These are phyloP conservation scores for Phycodurus eques DNA, from an alignment of 2,113 vertebrate species.

Conservation along the genomic window DNA sequence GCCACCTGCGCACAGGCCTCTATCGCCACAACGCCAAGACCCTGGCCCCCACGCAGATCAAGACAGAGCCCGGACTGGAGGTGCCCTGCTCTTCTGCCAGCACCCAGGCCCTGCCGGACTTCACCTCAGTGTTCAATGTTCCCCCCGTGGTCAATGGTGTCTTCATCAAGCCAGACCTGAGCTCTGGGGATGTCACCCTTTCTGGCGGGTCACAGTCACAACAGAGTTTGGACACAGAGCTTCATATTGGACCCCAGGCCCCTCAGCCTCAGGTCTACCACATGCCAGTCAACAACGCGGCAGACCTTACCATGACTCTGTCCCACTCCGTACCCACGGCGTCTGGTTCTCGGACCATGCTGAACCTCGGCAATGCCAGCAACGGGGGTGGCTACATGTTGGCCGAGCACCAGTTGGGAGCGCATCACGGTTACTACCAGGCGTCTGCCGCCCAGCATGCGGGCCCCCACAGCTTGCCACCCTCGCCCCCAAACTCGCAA, in stretches of 20 bases:
- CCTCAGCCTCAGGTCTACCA: conserved; percentile 81
- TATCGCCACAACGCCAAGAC: conserved; percentile 73
- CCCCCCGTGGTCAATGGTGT: conserved; percentile 81
- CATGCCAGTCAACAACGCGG: conserved; percentile 70
- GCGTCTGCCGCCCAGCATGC: conserved; percentile 66
- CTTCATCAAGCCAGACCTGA: conserved; percentile 85
- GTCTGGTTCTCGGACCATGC: conserved; percentile 71
- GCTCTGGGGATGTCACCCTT: conserved; percentile 28
- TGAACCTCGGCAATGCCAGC: conserved; percentile 69
- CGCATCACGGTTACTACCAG: conserved; percentile 70
- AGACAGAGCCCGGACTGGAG: conserved; percentile 79
- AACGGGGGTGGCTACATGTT: conserved; percentile 62
- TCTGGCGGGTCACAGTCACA: conserved; percentile 19
- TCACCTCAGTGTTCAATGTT: conserved; percentile 88
- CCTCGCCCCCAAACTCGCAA: conserved; percentile 89
- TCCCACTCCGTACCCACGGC: conserved; percentile 61
- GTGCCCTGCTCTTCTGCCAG: conserved; percentile 66
- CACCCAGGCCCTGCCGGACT: conserved; percentile 87
- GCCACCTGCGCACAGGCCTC: conserved; percentile 84
- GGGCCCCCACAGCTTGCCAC: conserved; percentile 80
- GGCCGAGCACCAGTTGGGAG: conserved; percentile 68
- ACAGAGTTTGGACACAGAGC: conserved; percentile 58
- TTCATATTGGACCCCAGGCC: conserved; percentile 66
- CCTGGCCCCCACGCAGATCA: conserved; percentile 76
- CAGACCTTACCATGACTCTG: conserved; percentile 73